Evolutionary conservation across 35 echinoderm and acorn worm genomes (phyloP), one percentile per base, ranked within the genome.

Genomic region (Lytechinus variegatus): DNA sequence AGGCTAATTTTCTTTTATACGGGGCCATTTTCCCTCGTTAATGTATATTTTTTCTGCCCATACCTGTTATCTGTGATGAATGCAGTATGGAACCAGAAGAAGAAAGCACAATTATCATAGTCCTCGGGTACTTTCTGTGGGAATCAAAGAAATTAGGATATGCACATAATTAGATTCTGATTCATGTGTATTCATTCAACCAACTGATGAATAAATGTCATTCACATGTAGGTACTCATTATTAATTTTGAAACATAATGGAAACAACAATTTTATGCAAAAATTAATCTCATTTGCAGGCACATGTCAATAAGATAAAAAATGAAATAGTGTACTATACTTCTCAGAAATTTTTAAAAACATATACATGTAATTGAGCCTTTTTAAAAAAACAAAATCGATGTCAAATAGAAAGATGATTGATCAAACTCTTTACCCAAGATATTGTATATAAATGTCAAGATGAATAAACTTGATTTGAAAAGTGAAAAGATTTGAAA

Each of bases 41-140:
- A 44, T 44, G 0, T 44, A n/a, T n/a, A n/a, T 44, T 44, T 44
- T 44, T 44, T 44, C 33, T 44, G 33, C 33, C 33, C n/a, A 28
- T 96, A 99, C 98, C 96, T 97, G 61, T 99, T 89, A 60, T 96
- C 96, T 94, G 87, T 71, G 92, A 99, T 97, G 92, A 99, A 97
- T 11, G 92, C 96, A 52, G 98, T 96, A 86, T 99, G 95, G 54
- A 99, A 95, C 98, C 98, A 99, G 96, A 99, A 99, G 87, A 99
- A 99, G 93, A 99, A 99, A 52, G 98, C 98, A 96, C 98, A 99
- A 87, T 97, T 95, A 86, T 97, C 98, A 87, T 99, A 99, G 61
- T 92, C 95, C 87, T 96, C 94, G 12, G 98, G 98, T 55, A 99
- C 97, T 95, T 96, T 97, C 98, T 99, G 95, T 6, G 95, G 52